These are phyloP conservation scores for Sicus ferrugineus DNA, from an alignment of 2,888 invertebrate genomes.

Conservation along the genomic window DNA sequence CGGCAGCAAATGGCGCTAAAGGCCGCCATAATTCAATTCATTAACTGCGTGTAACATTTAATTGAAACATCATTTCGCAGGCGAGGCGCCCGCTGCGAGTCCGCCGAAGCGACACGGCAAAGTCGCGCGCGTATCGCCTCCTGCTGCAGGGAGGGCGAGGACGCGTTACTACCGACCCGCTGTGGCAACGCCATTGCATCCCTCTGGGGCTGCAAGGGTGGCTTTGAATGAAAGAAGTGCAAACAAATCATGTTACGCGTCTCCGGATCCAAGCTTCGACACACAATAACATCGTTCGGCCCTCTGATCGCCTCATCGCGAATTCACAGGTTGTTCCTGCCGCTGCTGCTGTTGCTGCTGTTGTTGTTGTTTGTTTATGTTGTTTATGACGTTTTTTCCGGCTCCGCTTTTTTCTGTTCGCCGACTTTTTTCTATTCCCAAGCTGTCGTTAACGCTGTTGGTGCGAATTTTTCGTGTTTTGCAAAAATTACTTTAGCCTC, in stretches of 20 bases:
- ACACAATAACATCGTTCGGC: no score
- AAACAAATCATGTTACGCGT: background rate
- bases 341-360: slow-evolving; percentile 28
- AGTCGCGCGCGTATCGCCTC: no score
- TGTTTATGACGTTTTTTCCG: no score
- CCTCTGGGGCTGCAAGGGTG: no score
- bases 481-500: background rate
- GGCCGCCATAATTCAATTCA: slow-evolving; percentile 45
- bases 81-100: slow-evolving; percentile 39
- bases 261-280: background rate
- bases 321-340: slow-evolving; percentile 57
- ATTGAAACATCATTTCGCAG: slow-evolving; percentile 64
- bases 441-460: slow-evolving; percentile 37
- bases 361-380: background rate
- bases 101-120: no score
- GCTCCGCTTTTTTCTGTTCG: no score
- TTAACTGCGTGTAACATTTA: slow-evolving; percentile 55
- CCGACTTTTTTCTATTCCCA: slow-evolving; percentile 23
- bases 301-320: slow-evolving; percentile 50
- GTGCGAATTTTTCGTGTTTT: slow-evolving; percentile 46
- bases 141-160: background rate
- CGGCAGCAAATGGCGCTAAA: slow-evolving; percentile 40
- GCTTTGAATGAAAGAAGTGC: background rate
- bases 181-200: background rate
- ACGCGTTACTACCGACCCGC: no score